Conservation (phyloP, 2,888 invertebrate species). For the Suillia variegata region DNA sequence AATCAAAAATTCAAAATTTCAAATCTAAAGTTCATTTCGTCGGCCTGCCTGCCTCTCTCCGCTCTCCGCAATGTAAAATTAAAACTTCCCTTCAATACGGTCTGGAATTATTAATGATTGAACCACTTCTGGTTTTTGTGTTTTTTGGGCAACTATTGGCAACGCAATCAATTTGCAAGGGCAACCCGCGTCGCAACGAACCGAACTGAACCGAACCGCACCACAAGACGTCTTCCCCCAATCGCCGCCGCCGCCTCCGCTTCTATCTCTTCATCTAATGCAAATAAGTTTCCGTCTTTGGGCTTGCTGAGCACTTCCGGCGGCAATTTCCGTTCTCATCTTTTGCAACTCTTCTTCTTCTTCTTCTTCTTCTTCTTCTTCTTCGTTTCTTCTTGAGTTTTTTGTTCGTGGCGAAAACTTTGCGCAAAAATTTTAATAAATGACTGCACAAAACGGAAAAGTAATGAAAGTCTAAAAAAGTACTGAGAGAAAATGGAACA, state of each 20-base stretch:
- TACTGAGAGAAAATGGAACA: too few relatives aligned
- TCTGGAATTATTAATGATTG: too few relatives aligned
- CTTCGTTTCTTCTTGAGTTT: constrained; percentile 10
- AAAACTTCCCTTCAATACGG: too few relatives aligned
- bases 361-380: not conserved
- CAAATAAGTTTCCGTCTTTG: constrained; percentile 51
- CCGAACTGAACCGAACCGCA: not conserved
- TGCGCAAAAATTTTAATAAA: not conserved
- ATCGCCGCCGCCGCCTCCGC: not conserved
- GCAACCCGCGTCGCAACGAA: not conserved
- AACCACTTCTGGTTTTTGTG: too few relatives aligned
- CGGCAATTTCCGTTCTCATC: constrained; percentile 49
- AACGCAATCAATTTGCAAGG: not conserved
- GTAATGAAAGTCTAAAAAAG: not conserved
- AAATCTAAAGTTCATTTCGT: too few relatives aligned
- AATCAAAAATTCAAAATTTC: too few relatives aligned
- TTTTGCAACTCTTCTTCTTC: constrained; percentile 25
- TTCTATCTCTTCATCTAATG: constrained; percentile 5
- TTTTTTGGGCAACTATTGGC: not conserved
- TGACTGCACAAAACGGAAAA: constrained; percentile 4
- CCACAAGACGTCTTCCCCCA: not conserved
- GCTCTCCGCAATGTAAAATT: too few relatives aligned
- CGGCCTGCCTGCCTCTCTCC: too few relatives aligned
- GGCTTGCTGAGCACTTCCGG: constrained; percentile 42
- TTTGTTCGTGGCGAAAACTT: constrained; percentile 1